Conservation (phyloP, 2,888 invertebrate species). For the Dilophus febrilis region DNA sequence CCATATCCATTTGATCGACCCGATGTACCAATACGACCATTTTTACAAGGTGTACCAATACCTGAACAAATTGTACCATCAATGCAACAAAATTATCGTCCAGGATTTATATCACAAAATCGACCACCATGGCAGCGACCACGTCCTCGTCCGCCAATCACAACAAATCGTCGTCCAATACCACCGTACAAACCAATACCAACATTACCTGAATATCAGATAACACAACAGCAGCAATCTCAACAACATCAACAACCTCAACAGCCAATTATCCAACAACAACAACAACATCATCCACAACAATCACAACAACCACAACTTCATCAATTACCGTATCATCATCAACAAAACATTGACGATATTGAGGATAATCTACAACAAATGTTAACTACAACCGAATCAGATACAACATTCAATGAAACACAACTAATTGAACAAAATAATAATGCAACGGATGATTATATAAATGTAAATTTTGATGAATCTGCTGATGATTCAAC, state of each 20-base stretch:
- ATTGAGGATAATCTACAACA: no score
- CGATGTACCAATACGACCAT: constrained; percentile 38
- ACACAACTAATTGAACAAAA: not conserved
- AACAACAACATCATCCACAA: no score
- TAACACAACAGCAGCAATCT: constrained; percentile 10
- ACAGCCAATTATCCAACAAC: not conserved
- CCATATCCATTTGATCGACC: constrained; percentile 63
- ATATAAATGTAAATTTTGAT: not conserved
- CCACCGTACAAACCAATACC: constrained; percentile 46
- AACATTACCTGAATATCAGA: constrained; percentile 27
- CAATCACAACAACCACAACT: no score
- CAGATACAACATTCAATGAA: not conserved
- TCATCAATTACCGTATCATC: no score
- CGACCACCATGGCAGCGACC: constrained; percentile 50
- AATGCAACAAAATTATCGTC: constrained; percentile 33
- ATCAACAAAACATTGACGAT: no score
- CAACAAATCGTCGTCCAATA: constrained; percentile 35
- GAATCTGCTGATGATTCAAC: not conserved
- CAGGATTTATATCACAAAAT: constrained; percentile 38
- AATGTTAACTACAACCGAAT: no score
- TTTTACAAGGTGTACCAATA: constrained; percentile 48
- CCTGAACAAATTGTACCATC: constrained; percentile 59
- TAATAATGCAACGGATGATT: not conserved
- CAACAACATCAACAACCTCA: not conserved
- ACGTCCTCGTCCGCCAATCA: constrained; percentile 35